These are phyloP conservation scores for Pseudolaguvia tuberculata DNA, from an alignment of 2,113 vertebrate genomes.

Conservation along the genomic window DNA sequence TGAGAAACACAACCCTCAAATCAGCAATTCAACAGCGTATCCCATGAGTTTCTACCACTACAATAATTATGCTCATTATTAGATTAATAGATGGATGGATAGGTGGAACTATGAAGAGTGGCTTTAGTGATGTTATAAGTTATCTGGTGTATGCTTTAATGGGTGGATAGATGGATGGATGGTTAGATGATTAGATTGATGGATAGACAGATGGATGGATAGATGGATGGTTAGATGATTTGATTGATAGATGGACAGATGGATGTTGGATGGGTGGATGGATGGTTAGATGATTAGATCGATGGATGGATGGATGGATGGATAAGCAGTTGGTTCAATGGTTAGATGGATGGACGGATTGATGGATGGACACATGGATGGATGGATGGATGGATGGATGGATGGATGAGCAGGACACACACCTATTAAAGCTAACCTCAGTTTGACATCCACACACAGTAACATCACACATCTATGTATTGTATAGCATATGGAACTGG, in stretches of 20 bases:
- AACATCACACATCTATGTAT: conserved; percentile 22
- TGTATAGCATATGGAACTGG: conserved; percentile 16
- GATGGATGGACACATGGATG: neutral
- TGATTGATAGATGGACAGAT: neutral
- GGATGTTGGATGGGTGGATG: too few species aligned
- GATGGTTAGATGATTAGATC: too few species aligned
- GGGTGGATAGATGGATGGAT: neutral
- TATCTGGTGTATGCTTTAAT: too few species aligned
- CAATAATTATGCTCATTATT: too few species aligned
- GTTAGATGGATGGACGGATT: too few species aligned
- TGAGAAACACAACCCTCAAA: too few species aligned
- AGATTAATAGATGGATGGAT: neutral
- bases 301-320: too few species aligned
- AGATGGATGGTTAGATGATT: neutral
- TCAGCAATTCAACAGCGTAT: neutral
- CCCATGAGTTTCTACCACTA: too few species aligned
- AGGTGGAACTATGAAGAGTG: too few species aligned
- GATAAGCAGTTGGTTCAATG: neutral
- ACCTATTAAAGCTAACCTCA: neutral
- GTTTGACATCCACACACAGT: neutral
- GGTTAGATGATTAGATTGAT: neutral
- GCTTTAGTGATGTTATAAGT: too few species aligned
- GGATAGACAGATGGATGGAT: too few species aligned
- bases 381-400: neutral
- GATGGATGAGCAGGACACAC: neutral